Evolutionary conservation across 2,797 vertebrate species (phyloP).

Genomic region (Scomberomorus guttatus): DNA sequence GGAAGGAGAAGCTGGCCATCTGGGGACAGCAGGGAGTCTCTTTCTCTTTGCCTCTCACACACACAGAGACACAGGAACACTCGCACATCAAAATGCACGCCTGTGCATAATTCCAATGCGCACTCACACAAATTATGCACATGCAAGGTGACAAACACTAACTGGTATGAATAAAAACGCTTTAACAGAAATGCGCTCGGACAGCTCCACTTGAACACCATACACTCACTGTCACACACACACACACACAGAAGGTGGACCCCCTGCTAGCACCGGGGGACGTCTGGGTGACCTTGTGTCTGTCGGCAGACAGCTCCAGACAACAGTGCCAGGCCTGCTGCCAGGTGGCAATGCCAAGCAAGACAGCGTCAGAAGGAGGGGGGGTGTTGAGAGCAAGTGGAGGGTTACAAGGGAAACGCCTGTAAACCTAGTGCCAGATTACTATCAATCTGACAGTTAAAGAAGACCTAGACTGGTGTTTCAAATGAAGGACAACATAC

Average conservation of each 20-base stretch:
- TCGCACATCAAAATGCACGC: constrained; percentile 25
- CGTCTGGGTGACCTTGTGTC: constrained; percentile 81
- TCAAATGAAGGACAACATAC: neutral
- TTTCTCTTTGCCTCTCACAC: constrained; percentile 9
- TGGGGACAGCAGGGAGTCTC: constrained; percentile 75
- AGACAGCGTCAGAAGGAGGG: constrained; percentile 40
- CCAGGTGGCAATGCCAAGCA: constrained; percentile 79
- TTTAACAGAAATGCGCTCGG: constrained; percentile 26
- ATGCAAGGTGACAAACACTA: constrained; percentile 62
- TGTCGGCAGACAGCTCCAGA: constrained; percentile 74
- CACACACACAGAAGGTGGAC: constrained; percentile 58
- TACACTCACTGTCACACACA: constrained; percentile 44
- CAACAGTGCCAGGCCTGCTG: constrained; percentile 71
- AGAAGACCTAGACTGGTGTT: constrained; percentile 2
- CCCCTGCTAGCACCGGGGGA: constrained; percentile 55
- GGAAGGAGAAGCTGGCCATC: constrained; percentile 70
- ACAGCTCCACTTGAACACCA: constrained; percentile 55
- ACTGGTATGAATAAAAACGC: constrained; percentile 56
- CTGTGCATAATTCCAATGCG: constrained; percentile 40
- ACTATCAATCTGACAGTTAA: constrained; percentile 28
- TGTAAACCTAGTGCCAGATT: constrained; percentile 43
- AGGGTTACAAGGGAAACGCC: constrained; percentile 48
- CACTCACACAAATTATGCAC: constrained; percentile 53
- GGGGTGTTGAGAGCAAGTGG: constrained; percentile 2
- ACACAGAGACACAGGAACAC: constrained; percentile 28